Base-by-base conservation (phyloP, 2,888 invertebrate genomes). In the Drosophila emarginata region DNA sequence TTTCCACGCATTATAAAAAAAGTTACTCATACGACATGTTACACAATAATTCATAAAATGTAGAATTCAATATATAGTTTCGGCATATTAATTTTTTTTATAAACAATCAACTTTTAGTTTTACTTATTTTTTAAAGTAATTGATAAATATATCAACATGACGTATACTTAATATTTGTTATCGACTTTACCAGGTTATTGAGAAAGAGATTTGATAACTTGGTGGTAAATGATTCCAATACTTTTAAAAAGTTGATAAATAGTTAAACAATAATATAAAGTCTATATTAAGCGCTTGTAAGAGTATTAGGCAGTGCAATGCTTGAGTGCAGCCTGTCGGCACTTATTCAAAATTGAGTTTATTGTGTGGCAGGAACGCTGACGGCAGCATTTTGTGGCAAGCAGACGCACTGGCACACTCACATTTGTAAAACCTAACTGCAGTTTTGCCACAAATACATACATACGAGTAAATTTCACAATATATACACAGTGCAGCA, bases 371-470 rank as follows among this genome's bases (percentile, higher is more conserved):
- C 61, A 23, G 45, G 54, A 67, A 39, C 67, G 78, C 66, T 72
- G 57, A 71, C 72, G 77, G 75, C 82, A 76, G 71, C 76, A 73
- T 69, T 52, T 82, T 82, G 80, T 45, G 82, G 87, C 63, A 67
- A 71, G 64, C 72, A 76, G 69, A 69, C 76, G 37, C 54, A 56
- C 56, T 39, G 60, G 14, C 51, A 39, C 67, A 67, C 58, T 58
- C 23, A 45, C 64, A 64, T 11, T 50, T 62, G 18, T 39, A 63
- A 60, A 64, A 56, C 59, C 64, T 66, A 71, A 64, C 64, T 74
- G 61, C 76, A 68, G 23, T 59, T 54, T 45, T 54, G 18, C 12
- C 51, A 50, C 62, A 51, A 32, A 32, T 5, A 37, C 26, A 58
- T 18, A 50, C 45, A 21, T 18, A 32, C 56, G 51, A 50, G 59